Conservation (phyloP, 2,888 invertebrate genomes). For the Pilophorus perplexus region DNA sequence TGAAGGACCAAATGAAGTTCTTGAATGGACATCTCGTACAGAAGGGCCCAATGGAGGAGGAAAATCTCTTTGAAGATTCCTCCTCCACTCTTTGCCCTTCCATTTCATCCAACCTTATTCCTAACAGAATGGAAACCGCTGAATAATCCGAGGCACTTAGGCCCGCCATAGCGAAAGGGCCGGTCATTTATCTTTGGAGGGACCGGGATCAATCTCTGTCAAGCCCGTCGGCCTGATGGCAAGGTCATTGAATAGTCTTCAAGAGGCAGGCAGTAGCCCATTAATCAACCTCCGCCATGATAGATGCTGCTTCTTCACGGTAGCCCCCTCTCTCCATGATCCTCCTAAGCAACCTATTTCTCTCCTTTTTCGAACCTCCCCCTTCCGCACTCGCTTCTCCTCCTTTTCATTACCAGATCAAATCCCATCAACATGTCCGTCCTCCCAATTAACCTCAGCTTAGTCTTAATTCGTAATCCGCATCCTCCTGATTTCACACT, state of each 20-base stretch:
- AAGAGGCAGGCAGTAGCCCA: slow-evolving; percentile 39
- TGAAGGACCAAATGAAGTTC: slow-evolving; percentile 28
- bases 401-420: slow-evolving; percentile 24
- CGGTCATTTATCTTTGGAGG: slow-evolving; percentile 42
- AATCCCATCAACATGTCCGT: slow-evolving; percentile 33
- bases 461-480: slow-evolving; percentile 13
- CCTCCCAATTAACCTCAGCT: slow-evolving; percentile 14
- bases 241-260: slow-evolving; percentile 44
- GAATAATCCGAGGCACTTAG: slow-evolving; percentile 44
- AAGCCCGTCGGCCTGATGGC: slow-evolving; percentile 40
- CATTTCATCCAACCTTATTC: slow-evolving; percentile 24
- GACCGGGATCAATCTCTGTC: slow-evolving; percentile 43
- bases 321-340: slow-evolving; percentile 33
- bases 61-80: slow-evolving; percentile 22
- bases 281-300: slow-evolving; percentile 43
- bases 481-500: not conserved
- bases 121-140: slow-evolving; percentile 42
- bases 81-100: not conserved
- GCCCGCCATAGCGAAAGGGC: slow-evolving; percentile 33
- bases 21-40: slow-evolving; percentile 21
- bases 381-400: not conserved
- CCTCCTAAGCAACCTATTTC: slow-evolving; percentile 16
- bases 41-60: not conserved
- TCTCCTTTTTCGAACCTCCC: slow-evolving; percentile 20
- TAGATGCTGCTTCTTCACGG: slow-evolving; percentile 43